Evolutionary conservation across 2,113 vertebrate genomes (phyloP).

Genomic region (Cyanocitta stelleri): DNA sequence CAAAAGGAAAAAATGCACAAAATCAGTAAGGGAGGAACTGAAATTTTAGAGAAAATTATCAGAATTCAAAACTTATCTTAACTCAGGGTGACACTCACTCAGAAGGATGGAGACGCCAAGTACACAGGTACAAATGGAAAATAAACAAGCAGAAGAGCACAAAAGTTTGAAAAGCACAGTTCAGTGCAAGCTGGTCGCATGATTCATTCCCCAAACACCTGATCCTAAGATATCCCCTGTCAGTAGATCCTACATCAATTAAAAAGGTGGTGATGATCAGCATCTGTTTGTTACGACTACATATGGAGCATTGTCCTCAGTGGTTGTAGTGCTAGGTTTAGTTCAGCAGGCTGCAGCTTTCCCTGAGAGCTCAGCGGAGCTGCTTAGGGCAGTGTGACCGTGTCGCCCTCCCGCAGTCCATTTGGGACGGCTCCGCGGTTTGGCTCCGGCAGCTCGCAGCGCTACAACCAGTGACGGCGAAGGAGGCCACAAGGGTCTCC

Average conservation of each 20-base stretch:
- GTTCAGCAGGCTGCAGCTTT: too few species aligned
- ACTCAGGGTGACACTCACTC: not conserved
- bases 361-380: too few species aligned
- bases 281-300: not conserved
- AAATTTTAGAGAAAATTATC: not conserved
- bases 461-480: too few species aligned
- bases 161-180: not conserved
- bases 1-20: not conserved
- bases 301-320: not conserved
- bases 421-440: too few species aligned
- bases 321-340: too few species aligned
- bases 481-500: too few species aligned
- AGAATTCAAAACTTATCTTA: not conserved
- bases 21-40: not conserved
- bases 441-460: too few species aligned
- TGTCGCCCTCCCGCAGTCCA: too few species aligned
- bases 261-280: not conserved
- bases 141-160: not conserved
- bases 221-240: not conserved
- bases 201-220: not conserved
- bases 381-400: too few species aligned
- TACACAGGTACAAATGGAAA: not conserved
- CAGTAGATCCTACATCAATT: not conserved
- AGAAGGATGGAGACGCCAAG: not conserved
- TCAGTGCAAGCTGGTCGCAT: not conserved